Percentiles rank a stretch among this genome's conserved stretches.
Evolutionary conservation across 2,888 invertebrate species (phyloP).

Genomic region (Polyommatus icarus): DNA sequence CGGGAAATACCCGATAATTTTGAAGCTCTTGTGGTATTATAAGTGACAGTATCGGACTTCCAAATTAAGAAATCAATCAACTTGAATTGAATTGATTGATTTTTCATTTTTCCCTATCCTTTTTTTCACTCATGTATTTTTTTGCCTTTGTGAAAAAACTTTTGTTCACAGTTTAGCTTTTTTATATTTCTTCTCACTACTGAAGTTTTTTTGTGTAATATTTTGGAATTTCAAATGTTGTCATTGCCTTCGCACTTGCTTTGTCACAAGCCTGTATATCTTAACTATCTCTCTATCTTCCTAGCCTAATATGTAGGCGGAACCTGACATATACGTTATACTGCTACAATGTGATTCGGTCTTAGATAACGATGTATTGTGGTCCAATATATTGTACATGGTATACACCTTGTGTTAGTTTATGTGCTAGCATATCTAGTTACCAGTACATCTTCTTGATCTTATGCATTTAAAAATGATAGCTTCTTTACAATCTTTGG

Average conservation of each 20-base stretch:
- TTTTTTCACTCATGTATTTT: too few relatives aligned
- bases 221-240: neutral
- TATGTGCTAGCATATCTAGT: neutral
- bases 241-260: neutral
- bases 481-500: neutral
- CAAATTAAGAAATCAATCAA: too few relatives aligned
- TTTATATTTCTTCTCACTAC: too few relatives aligned
- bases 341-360: conserved; percentile 14
- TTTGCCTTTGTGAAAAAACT: too few relatives aligned
- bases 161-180: too few relatives aligned
- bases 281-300: neutral
- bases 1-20: too few relatives aligned
- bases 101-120: too few relatives aligned
- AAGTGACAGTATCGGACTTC: too few relatives aligned
- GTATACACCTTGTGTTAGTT: neutral
- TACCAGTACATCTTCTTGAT: neutral
- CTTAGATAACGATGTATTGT: conserved; percentile 25
- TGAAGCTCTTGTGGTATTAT: too few relatives aligned
- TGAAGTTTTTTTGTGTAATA: neutral
- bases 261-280: neutral
- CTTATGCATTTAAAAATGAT: neutral
- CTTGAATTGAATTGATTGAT: too few relatives aligned
- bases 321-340: conserved; percentile 25
- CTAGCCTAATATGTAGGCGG: neutral
- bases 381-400: conserved; percentile 23